These are phyloP conservation scores for Todus mexicanus DNA, from an alignment of 2,797 vertebrate species.

Conservation along the genomic window DNA sequence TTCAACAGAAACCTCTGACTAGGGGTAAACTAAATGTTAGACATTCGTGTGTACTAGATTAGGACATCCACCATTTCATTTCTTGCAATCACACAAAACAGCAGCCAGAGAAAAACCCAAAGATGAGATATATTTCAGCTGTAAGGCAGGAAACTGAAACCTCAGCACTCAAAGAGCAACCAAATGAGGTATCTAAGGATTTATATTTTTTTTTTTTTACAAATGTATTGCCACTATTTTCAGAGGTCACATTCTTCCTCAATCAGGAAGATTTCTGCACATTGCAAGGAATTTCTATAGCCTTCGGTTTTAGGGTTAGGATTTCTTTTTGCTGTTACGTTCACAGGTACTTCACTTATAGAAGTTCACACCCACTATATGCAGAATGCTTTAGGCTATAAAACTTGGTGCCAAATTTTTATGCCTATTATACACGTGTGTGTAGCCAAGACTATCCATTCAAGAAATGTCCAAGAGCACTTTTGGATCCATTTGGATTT, in stretches of 20 bases:
- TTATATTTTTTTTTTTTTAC: background rate
- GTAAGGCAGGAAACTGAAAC: background rate
- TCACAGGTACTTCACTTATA: background rate
- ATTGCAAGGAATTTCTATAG: background rate
- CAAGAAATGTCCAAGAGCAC: background rate
- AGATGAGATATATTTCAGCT: background rate
- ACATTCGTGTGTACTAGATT: background rate
- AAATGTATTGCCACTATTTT: background rate
- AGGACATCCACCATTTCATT: background rate
- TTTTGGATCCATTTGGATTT: background rate
- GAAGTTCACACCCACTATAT: background rate
- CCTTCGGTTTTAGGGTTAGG: background rate
- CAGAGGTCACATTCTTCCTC: background rate
- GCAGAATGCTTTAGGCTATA: background rate
- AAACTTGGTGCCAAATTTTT: background rate
- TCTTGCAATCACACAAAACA: background rate
- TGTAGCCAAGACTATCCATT: background rate
- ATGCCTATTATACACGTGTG: background rate
- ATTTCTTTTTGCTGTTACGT: background rate
- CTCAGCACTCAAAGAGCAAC: background rate
- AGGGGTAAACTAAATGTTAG: background rate
- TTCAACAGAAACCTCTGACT: background rate
- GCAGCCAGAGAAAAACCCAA: background rate
- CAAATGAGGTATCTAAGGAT: rapidly evolving
- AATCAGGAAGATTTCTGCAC: background rate